phyloP scores from a whole-genome alignment of 2,888 invertebrate genomes.

The Diloba caeruleocephala region DNA sequence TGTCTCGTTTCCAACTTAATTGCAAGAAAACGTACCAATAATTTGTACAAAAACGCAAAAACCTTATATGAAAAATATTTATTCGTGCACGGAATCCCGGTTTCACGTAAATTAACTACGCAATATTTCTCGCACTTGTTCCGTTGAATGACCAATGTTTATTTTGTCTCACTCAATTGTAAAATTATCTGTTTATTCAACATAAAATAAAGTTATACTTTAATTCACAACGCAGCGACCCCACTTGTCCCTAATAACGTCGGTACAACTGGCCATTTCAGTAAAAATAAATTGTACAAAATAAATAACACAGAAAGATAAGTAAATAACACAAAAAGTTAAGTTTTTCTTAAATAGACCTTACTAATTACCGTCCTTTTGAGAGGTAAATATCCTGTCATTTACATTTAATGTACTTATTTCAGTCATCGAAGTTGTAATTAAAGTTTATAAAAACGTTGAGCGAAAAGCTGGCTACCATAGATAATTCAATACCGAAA shows the following conservation, averaged over 20 bases:
- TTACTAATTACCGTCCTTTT: constrained; percentile 57
- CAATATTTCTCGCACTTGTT: constrained; percentile 23
- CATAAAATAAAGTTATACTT: constrained; percentile 58
- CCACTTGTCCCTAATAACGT: constrained; percentile 60
- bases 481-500: background rate
- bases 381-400: constrained; percentile 42
- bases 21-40: too few species aligned
- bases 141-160: constrained; percentile 40
- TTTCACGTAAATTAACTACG: too few species aligned
- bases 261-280: constrained; percentile 55
- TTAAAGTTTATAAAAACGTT: constrained; percentile 14
- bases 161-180: constrained; percentile 51
- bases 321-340: constrained; percentile 61
- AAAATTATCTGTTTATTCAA: constrained; percentile 52
- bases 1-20: too few species aligned
- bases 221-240: constrained; percentile 53
- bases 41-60: too few species aligned
- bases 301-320: constrained; percentile 61
- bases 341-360: constrained; percentile 57
- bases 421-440: constrained; percentile 30
- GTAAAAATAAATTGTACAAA: constrained; percentile 50
- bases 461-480: background rate
- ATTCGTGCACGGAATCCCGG: too few species aligned
- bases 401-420: constrained; percentile 28
- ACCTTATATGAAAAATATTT: too few species aligned